These are phyloP conservation scores for Encarsia formosa DNA, from an alignment of 2,888 invertebrate genomes.

Conservation along the genomic window DNA sequence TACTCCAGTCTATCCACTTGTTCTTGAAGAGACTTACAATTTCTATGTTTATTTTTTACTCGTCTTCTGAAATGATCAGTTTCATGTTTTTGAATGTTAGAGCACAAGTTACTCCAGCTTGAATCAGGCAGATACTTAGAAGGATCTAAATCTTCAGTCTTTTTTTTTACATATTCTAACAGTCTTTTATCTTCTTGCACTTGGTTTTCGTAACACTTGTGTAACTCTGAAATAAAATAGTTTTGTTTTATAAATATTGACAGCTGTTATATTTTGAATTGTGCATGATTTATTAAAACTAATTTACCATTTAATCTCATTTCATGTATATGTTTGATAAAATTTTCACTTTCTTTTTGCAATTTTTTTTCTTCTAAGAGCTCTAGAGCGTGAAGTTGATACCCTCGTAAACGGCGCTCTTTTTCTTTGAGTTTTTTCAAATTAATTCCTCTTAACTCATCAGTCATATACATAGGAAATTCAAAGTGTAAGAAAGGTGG, in stretches of 20 bases:
- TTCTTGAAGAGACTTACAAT: conserved; percentile 32
- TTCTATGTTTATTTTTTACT: conserved; percentile 17
- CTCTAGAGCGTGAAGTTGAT: conserved; percentile 30
- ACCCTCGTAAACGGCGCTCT: conserved; percentile 29
- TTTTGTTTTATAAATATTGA: not conserved
- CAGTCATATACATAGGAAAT: conserved; percentile 42
- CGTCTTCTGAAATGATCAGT: conserved; percentile 6
- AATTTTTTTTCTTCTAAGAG: conserved; percentile 38
- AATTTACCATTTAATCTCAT: conserved; percentile 38
- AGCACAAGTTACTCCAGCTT: conserved; percentile 6
- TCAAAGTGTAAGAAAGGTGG: conserved; percentile 38
- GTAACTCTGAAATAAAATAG: conserved; percentile 33
- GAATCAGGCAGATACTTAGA: conserved; percentile 4
- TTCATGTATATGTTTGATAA: conserved; percentile 36
- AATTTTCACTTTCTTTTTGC: conserved; percentile 35
- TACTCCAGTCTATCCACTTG: conserved; percentile 40
- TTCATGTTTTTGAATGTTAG: not conserved
- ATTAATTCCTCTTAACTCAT: conserved; percentile 30
- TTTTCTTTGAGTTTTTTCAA: conserved; percentile 33
- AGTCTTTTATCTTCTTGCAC: conserved; percentile 19
- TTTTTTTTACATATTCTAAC: conserved; percentile 23
- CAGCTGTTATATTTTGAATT: not conserved
- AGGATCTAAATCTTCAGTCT: conserved; percentile 20
- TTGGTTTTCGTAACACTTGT: conserved; percentile 37
- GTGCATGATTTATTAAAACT: not conserved